These are phyloP conservation scores for Rhagophthalmus giganteus DNA, from an alignment of 2,888 invertebrate species.

Conservation along the genomic window DNA sequence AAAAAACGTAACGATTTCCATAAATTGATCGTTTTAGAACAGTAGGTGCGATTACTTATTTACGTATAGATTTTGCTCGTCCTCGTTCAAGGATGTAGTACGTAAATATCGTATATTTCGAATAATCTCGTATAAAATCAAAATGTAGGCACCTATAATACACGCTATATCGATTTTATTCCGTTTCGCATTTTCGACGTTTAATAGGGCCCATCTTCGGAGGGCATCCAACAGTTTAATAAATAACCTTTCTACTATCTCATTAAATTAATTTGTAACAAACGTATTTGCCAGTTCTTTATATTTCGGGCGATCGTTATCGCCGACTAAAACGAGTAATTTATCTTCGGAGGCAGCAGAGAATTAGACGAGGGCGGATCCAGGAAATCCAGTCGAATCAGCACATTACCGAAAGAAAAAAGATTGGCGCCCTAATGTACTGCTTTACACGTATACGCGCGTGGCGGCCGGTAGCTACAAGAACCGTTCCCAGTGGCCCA, in stretches of 20 bases:
- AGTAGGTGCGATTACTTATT: no score
- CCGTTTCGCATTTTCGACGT: conserved; percentile 11
- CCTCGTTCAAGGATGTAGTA: no score
- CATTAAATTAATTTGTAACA: conserved; percentile 50
- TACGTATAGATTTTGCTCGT: no score
- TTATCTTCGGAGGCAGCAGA: conserved; percentile 50
- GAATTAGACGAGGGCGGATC: conserved; percentile 47
- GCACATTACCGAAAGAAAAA: conserved; percentile 47
- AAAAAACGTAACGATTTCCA: no score
- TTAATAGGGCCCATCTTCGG: conserved; percentile 21
- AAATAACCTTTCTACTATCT: conserved; percentile 39
- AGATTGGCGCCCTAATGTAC: conserved; percentile 43
- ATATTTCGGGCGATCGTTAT: conserved; percentile 52
- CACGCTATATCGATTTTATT: no score
- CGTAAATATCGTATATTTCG: no score
- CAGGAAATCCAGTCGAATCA: conserved; percentile 46
- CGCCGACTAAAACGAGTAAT: conserved; percentile 50
- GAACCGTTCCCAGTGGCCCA: conserved; percentile 42
- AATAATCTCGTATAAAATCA: no score
- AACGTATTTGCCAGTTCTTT: conserved; percentile 50
- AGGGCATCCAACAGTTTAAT: no score
- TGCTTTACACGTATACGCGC: conserved; percentile 34
- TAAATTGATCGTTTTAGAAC: no score
- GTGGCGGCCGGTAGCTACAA: conserved; percentile 27
- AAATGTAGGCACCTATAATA: no score